These are phyloP conservation scores for Eleutherodactylus coqui DNA, from an alignment of 2,797 vertebrate species.

Conservation along the genomic window DNA sequence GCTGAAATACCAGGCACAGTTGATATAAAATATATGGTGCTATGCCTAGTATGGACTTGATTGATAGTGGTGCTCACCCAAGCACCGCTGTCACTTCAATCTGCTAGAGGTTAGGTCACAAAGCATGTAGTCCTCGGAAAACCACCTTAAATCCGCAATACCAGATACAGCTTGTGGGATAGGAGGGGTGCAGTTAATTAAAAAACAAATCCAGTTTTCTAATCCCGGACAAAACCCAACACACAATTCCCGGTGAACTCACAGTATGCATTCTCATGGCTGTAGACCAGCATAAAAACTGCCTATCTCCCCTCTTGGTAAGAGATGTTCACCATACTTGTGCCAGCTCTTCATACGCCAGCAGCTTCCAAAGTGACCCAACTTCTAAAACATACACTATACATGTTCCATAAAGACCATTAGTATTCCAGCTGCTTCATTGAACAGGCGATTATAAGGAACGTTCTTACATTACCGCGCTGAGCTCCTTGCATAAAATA, in stretches of 20 bases:
- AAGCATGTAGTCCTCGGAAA: too few relatives aligned
- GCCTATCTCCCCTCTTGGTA: not conserved
- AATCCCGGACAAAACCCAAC: not conserved
- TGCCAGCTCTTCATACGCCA: not conserved
- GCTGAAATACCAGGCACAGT: too few relatives aligned
- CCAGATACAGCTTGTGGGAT: too few relatives aligned
- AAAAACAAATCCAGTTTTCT: not conserved
- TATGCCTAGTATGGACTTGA: too few relatives aligned
- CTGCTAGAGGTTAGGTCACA: too few relatives aligned
- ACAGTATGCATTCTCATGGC: not conserved
- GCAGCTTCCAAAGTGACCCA: not conserved
- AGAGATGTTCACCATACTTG: not conserved
- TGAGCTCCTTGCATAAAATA: slow-evolving; percentile 21
- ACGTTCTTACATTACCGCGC: not conserved
- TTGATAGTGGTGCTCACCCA: too few relatives aligned
- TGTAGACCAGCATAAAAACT: not conserved
- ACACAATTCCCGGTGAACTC: not conserved
- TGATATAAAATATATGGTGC: too few relatives aligned
- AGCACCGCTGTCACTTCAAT: too few relatives aligned
- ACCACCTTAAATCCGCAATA: too few relatives aligned
- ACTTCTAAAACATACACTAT: not conserved
- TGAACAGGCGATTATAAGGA: not conserved
- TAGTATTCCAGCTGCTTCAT: not conserved
- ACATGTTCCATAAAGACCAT: slow-evolving; percentile 3
- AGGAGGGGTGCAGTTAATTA: too few relatives aligned